These are phyloP conservation scores for Diaprepes abbreviatus DNA, from an alignment of 2,888 invertebrate genomes.

Conservation along the genomic window DNA sequence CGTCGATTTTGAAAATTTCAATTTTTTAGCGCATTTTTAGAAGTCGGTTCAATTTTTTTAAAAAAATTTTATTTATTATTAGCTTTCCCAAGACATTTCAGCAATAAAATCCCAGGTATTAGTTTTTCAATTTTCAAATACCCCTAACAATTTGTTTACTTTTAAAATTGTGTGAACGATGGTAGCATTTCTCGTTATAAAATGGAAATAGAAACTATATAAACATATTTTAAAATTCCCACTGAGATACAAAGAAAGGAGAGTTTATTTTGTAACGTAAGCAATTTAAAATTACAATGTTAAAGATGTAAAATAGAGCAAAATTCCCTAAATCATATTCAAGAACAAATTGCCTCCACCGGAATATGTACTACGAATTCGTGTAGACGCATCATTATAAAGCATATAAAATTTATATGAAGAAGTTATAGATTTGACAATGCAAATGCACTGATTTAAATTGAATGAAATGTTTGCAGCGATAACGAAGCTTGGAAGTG, in stretches of 20 bases:
- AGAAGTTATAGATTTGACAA: conserved; percentile 32
- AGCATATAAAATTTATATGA: conserved; percentile 3
- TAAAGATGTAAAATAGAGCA: conserved; percentile 24
- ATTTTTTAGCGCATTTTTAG: too few species aligned
- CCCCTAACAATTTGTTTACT: too few species aligned
- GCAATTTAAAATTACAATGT: conserved; percentile 26
- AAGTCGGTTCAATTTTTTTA: too few species aligned
- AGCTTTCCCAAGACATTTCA: too few species aligned
- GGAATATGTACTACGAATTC: conserved; percentile 28
- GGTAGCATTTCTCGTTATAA: too few species aligned
- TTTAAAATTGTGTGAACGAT: too few species aligned
- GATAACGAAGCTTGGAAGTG: conserved; percentile 23
- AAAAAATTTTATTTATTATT: too few species aligned
- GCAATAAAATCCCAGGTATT: too few species aligned
- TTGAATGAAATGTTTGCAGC: conserved; percentile 33
- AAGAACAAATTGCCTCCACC: conserved; percentile 28
- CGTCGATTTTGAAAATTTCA: too few species aligned
- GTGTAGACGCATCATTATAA: conserved; percentile 34
- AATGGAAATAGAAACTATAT: too few species aligned
- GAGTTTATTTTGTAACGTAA: background rate
- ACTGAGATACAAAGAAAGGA: background rate
- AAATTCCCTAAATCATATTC: conserved; percentile 20
- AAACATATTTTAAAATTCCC: background rate
- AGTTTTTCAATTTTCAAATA: too few species aligned
- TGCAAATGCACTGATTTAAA: conserved; percentile 37